A percentile compares a stretch with the other conserved stretches of the same genome.
Conservation (phyloP, 2,888 invertebrate genomes). For the Agrotis clavis region DNA sequence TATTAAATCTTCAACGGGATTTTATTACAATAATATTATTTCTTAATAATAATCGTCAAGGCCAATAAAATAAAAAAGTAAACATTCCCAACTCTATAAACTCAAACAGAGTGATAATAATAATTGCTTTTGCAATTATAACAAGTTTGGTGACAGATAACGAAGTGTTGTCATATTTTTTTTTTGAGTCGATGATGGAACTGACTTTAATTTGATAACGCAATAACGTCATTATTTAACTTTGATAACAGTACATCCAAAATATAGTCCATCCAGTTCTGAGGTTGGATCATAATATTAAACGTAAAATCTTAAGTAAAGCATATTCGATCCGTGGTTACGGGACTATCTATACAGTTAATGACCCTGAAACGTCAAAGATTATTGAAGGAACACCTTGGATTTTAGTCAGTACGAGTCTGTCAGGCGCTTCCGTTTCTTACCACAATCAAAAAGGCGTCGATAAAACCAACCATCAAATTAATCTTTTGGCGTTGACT, state of each 20-base stretch:
- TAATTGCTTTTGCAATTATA: slow-evolving; percentile 32
- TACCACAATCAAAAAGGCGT: too few relatives aligned
- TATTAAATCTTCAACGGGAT: too few relatives aligned
- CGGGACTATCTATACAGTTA: too few relatives aligned
- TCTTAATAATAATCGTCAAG: slow-evolving; percentile 1
- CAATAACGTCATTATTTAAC: not conserved
- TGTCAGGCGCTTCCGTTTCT: too few relatives aligned
- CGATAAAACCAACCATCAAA: too few relatives aligned
- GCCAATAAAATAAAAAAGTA: slow-evolving; percentile 10
- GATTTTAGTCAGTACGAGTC: too few relatives aligned
- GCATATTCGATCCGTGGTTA: too few relatives aligned
- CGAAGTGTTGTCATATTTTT: slow-evolving; percentile 9
- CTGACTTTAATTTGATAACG: not conserved
- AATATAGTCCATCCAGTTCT: not conserved
- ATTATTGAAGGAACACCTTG: too few relatives aligned
- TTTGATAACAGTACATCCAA: not conserved
- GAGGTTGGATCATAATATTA: too few relatives aligned
- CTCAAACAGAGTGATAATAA: slow-evolving; percentile 15
- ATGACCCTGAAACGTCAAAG: too few relatives aligned
- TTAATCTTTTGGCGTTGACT: too few relatives aligned
- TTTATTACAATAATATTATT: not conserved
- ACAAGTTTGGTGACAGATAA: slow-evolving; percentile 23
- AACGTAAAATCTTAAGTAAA: too few relatives aligned
- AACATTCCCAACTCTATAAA: slow-evolving; percentile 17
- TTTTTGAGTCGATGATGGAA: slow-evolving; percentile 15